These are phyloP conservation scores for Daboia siamensis DNA, from an alignment of 2,113 vertebrate species.

Conservation along the genomic window DNA sequence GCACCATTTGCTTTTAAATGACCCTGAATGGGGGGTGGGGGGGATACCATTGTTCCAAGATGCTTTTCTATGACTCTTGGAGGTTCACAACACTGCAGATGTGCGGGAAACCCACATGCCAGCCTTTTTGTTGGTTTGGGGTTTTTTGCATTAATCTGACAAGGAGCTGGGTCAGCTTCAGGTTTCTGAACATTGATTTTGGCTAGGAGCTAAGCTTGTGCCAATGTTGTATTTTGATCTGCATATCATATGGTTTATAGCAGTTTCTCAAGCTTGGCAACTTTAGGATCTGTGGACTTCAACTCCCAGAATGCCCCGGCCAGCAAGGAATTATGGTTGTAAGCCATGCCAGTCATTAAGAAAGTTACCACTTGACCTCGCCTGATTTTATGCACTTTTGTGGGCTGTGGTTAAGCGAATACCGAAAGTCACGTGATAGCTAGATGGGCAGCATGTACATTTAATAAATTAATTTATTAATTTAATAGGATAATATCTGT, in stretches of 20 bases:
- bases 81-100: background rate
- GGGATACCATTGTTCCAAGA: accelerated
- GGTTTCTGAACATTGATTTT: background rate
- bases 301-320: background rate
- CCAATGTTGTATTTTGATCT: background rate
- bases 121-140: background rate
- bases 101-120: background rate
- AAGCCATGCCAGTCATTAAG: background rate
- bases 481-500: background rate
- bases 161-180: background rate
- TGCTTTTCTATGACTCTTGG: accelerated
- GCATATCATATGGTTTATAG: background rate
- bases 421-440: background rate
- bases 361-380: background rate
- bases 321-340: background rate
- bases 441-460: background rate
- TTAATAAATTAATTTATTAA: background rate
- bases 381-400: background rate
- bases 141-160: background rate
- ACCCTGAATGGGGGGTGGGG: background rate
- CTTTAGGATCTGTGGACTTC: background rate
- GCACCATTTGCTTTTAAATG: conserved; percentile 6
- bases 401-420: background rate
- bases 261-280: background rate
- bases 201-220: background rate